phyloP scores from a whole-genome alignment of 2,888 invertebrate genomes.

The Selenia dentaria region DNA sequence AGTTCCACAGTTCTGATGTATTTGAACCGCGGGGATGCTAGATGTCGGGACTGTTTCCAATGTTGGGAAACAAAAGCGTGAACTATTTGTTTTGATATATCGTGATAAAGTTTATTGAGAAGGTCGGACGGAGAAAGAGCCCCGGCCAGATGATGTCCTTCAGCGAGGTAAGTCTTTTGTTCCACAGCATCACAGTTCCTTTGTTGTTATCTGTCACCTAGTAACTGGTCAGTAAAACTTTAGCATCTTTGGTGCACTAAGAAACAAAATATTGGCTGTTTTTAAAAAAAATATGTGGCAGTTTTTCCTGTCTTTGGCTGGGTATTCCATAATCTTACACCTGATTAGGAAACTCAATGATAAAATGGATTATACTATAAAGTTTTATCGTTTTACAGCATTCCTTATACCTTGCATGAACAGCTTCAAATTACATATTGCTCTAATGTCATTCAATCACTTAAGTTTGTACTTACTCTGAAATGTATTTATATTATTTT shows the following conservation, averaged over 20 bases:
- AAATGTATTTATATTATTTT: too few species aligned
- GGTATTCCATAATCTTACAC: conserved; percentile 12
- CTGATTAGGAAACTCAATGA: conserved; percentile 19
- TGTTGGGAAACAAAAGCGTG: conserved; percentile 82
- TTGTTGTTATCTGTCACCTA: conserved; percentile 21
- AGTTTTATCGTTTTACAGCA: conserved; percentile 2
- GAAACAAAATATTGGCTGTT: background rate
- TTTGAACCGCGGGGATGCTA: conserved; percentile 81
- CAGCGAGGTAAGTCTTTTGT: conserved; percentile 87
- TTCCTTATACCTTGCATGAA: conserved; percentile 3
- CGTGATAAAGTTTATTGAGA: conserved; percentile 73
- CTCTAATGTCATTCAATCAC: too few species aligned
- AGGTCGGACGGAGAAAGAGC: conserved; percentile 83
- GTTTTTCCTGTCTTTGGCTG: too few species aligned
- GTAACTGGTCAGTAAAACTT: conserved; percentile 13
- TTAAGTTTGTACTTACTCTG: too few species aligned
- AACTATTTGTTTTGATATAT: conserved; percentile 83
- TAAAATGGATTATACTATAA: conserved; percentile 16
- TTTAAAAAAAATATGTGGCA: too few species aligned
- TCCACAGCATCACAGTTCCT: conserved; percentile 32
- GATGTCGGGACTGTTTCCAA: conserved; percentile 82
- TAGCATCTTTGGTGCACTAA: conserved; percentile 7
- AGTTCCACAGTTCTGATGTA: conserved; percentile 79
- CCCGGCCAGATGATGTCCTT: conserved; percentile 89
- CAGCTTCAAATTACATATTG: too few species aligned